These are phyloP conservation scores for Acrossocheilus wenchowensis DNA, from an alignment of 2,797 vertebrate species.

Conservation along the genomic window DNA sequence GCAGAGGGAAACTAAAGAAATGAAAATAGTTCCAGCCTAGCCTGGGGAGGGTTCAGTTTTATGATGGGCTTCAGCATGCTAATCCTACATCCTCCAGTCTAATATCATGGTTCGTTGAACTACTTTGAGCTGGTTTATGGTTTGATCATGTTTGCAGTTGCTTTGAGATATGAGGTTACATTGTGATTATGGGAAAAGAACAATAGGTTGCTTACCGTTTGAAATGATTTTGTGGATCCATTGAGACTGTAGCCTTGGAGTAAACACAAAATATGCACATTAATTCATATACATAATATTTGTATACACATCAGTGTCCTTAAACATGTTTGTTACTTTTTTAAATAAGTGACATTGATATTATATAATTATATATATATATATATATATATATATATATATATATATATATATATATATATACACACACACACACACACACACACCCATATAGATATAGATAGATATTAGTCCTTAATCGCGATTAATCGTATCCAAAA, in stretches of 20 bases:
- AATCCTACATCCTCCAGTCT: background rate
- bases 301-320: no score
- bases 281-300: background rate
- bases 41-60: background rate
- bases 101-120: slow-evolving; percentile 31
- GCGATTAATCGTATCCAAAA: no score
- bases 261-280: slow-evolving; percentile 28
- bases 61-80: slow-evolving; percentile 13
- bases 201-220: slow-evolving; percentile 71
- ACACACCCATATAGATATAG: no score
- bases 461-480: no score
- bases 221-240: slow-evolving; percentile 56
- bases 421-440: no score
- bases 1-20: background rate
- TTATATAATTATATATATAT: background rate
- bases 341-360: background rate
- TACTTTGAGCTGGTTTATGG: slow-evolving; percentile 7
- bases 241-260: slow-evolving; percentile 44
- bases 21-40: slow-evolving; percentile 19
- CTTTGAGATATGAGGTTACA: background rate
- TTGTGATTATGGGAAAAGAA: background rate
- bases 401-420: no score
- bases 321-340: no score
- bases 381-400: no score
- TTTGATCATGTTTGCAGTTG: background rate